These are phyloP conservation scores for Hypsopygia costalis DNA, from an alignment of 2,888 invertebrate species.

Conservation along the genomic window DNA sequence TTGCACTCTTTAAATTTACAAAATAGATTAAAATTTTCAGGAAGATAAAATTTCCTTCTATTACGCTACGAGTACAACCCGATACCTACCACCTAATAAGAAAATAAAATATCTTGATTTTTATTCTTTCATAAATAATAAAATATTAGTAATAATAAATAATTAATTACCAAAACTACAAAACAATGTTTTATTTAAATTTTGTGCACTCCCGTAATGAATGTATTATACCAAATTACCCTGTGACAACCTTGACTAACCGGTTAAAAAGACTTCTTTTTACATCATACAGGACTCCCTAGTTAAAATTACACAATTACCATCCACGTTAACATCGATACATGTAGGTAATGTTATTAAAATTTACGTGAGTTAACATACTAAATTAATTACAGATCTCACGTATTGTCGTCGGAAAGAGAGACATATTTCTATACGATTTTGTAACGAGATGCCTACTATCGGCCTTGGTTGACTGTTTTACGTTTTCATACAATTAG, in stretches of 20 bases:
- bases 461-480: too few species aligned
- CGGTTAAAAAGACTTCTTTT: slow-evolving; percentile 26
- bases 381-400: too few species aligned
- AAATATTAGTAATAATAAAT: slow-evolving; percentile 10
- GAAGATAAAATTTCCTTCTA: slow-evolving; percentile 14
- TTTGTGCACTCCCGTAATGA: slow-evolving; percentile 39
- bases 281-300: slow-evolving; percentile 9
- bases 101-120: slow-evolving; percentile 20
- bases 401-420: too few species aligned
- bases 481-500: too few species aligned
- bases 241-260: slow-evolving; percentile 60
- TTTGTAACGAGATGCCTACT: too few species aligned
- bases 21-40: slow-evolving; percentile 10
- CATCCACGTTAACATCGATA: too few species aligned
- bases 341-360: neutral
- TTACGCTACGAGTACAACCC: slow-evolving; percentile 12
- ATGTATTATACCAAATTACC: slow-evolving; percentile 43
- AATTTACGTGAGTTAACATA: too few species aligned
- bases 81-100: slow-evolving; percentile 18
- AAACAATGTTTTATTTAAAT: slow-evolving; percentile 19
- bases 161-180: slow-evolving; percentile 10
- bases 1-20: slow-evolving; percentile 31
- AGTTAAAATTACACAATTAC: neutral
- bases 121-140: slow-evolving; percentile 15
- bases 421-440: too few species aligned